phyloP scores from a whole-genome alignment of 1,140 invertebrate genomes.

The Branchinecta lynchi region DNA sequence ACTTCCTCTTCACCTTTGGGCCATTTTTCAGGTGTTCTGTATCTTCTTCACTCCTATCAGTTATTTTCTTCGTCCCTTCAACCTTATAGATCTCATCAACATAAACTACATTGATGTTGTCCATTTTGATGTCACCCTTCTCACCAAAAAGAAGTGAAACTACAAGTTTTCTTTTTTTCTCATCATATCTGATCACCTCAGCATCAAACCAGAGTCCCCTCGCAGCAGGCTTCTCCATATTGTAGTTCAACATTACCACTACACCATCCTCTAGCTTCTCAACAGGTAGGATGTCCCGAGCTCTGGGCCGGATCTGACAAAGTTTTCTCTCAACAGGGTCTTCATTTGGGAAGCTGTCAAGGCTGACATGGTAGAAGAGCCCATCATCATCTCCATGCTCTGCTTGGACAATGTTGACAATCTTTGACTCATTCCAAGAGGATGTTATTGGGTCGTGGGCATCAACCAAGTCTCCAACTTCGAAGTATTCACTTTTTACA shows the following conservation, averaged over 20 bases:
- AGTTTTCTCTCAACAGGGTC: constrained; percentile 32
- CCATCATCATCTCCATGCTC: constrained; percentile 22
- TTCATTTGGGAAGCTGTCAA: constrained; percentile 34
- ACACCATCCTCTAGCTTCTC: constrained; percentile 42
- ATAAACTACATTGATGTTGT: constrained; percentile 41
- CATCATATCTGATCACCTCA: constrained; percentile 33
- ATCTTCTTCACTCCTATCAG: constrained; percentile 29
- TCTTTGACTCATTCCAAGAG: constrained; percentile 37
- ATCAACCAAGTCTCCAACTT: constrained; percentile 54
- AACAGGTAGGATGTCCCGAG: constrained; percentile 38
- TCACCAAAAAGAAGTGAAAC: constrained; percentile 30
- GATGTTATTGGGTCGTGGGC: constrained; percentile 37
- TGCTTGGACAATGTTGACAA: constrained; percentile 29
- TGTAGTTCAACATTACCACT: constrained; percentile 57
- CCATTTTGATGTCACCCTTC: constrained; percentile 28
- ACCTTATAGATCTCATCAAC: constrained; percentile 45
- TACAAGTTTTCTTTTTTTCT: constrained; percentile 26
- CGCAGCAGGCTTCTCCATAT: constrained; percentile 48
- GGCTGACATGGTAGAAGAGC: constrained; percentile 35
- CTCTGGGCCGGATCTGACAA: constrained; percentile 48
- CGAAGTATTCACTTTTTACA: constrained; percentile 37
- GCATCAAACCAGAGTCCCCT: constrained; percentile 59
- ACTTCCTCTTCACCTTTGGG: constrained; percentile 16
- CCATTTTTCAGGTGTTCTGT: constrained; percentile 25
- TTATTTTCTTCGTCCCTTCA: constrained; percentile 36